Evolutionary conservation across 2,888 invertebrate genomes (phyloP), one percentile per base, ranked within the genome.

Genomic region (Fragum sueziense): DNA sequence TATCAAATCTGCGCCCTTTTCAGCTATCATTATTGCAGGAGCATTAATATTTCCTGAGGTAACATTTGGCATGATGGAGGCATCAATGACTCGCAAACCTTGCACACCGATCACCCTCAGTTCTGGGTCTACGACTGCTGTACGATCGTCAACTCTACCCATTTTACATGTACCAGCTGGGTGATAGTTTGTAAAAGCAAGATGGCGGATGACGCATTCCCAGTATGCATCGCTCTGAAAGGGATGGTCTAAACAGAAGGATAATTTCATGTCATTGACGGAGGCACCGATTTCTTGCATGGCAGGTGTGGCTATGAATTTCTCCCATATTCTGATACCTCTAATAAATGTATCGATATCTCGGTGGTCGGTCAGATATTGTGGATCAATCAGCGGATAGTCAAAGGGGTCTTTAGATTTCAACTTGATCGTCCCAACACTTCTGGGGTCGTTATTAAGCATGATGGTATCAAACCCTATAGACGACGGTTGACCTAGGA

Each of bases 351-450:
- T 74, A 67, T 87, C 85, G 25, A 96, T 92, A 90, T 97, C 97
- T 47, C 93, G 93, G 0, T 93, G 89, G 14, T 95, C 92, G 41
- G 95, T 93, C 82, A 98, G 97, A 92, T 99, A 99, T 90, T 97
- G 97, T 0, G 98, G 97, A 93, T 98, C 95, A 93, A 99, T 97
- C 47, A 96, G 91, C 0, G 97, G 97, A 92, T 95, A 95, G 77
- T 96, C 95, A 31, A 95, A 94, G 0, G 97, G 97, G 93, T 97
- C 97, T 0, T 94, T 93, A 82, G 96, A 96, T 70, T 95, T 95
- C 27, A 98, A 93, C 84, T 96, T 96, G 0, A 98, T 95, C 86
- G 95, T 95, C 0, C 98, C 98, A 6, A 95, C 94, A 76, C 96
- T 91, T 97, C 97, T 75, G 95, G 96, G 96, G 25, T 67, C 25